Evolutionary conservation across 2,113 vertebrate genomes (phyloP).

Genomic region (Alectura lathami): DNA sequence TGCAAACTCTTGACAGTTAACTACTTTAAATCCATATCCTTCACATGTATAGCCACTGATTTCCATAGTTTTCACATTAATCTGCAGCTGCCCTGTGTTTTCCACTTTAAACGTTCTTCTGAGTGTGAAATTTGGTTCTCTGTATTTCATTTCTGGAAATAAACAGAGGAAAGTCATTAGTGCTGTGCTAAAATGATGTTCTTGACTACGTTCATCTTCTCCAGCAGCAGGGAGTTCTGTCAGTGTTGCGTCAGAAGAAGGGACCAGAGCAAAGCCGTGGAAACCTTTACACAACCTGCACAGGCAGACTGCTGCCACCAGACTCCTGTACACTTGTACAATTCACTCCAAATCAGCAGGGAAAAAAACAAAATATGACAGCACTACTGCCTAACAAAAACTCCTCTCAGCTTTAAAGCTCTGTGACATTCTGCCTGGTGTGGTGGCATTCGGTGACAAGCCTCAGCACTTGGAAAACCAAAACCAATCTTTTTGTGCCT

Average conservation of each 20-base stretch:
- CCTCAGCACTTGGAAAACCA: background rate
- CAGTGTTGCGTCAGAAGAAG: background rate
- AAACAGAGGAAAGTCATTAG: conserved; percentile 5
- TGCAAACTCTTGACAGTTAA: conserved; percentile 95
- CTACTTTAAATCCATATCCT: conserved; percentile 97
- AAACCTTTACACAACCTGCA: background rate
- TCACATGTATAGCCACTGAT: conserved; percentile 94
- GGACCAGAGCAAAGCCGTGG: background rate
- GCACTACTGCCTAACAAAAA: background rate
- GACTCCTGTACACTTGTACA: background rate
- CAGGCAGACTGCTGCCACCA: background rate
- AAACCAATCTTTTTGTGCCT: background rate
- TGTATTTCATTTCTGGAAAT: conserved; percentile 85
- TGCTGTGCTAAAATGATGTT: background rate
- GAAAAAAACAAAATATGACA: background rate
- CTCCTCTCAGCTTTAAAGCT: background rate
- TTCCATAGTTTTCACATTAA: conserved; percentile 86
- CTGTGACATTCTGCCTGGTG: background rate
- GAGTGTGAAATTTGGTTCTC: conserved; percentile 93
- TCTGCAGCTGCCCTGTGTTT: conserved; percentile 91
- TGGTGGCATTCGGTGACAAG: background rate
- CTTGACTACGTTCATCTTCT: background rate
- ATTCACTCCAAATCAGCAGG: background rate
- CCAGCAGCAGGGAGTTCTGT: background rate
- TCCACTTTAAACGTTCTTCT: conserved; percentile 94